phyloP scores from a whole-genome alignment of 2,797 vertebrate genomes.

The Chelmon rostratus region DNA sequence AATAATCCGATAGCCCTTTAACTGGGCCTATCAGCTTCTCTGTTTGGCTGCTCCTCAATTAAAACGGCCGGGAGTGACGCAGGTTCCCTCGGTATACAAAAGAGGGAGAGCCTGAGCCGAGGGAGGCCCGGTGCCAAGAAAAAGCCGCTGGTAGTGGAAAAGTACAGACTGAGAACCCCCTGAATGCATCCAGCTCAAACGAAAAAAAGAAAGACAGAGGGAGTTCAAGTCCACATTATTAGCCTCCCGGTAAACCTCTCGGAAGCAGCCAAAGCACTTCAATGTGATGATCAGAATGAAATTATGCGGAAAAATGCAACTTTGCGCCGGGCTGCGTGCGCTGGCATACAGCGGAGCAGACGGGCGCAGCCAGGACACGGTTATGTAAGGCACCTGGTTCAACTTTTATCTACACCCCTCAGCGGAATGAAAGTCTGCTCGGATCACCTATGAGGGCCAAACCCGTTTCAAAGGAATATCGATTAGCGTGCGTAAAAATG shows the following conservation, averaged over 20 bases:
- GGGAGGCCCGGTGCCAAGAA: constrained; percentile 74
- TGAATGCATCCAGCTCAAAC: constrained; percentile 8
- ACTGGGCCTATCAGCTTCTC: constrained; percentile 51
- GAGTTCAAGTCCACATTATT: neutral
- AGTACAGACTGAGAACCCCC: constrained; percentile 73
- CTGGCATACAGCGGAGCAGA: constrained; percentile 2
- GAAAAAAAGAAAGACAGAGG: neutral
- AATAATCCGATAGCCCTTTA: constrained; percentile 51
- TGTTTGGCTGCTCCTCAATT: constrained; percentile 56
- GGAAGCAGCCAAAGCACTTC: neutral
- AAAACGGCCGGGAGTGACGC: constrained; percentile 62
- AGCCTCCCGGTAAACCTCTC: neutral
- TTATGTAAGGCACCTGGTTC: constrained; percentile 74
- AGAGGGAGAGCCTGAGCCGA: constrained; percentile 46
- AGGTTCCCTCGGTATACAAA: constrained; percentile 56
- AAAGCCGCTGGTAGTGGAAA: constrained; percentile 80
- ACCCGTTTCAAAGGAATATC: neutral
- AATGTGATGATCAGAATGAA: neutral
- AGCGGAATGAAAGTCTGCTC: constrained; percentile 13
- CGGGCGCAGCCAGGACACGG: neutral
- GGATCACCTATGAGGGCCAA: neutral
- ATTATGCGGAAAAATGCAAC: neutral
- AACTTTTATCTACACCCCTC: constrained; percentile 35
- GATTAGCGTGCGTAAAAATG: constrained; percentile 8
- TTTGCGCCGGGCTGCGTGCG: neutral